Percentiles rank a stretch among this genome's conserved stretches.
These are phyloP conservation scores for Trissoscelio sp. DNA, from an alignment of 2,888 invertebrate species.

Conservation along the genomic window DNA sequence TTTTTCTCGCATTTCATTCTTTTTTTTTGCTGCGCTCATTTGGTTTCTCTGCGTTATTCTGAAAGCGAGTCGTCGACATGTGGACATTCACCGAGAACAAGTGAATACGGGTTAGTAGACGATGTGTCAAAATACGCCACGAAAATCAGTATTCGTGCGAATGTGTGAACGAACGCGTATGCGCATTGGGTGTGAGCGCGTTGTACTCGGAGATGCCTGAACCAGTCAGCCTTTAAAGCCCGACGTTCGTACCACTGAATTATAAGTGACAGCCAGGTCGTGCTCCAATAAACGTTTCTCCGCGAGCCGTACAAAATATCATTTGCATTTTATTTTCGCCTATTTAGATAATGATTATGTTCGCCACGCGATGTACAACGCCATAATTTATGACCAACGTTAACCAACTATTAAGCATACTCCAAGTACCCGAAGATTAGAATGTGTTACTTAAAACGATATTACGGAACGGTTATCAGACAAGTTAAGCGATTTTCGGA, in stretches of 20 bases:
- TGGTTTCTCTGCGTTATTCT: conserved; percentile 46
- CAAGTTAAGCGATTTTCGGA: conserved; percentile 24
- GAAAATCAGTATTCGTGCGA: conserved; percentile 59
- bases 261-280: conserved; percentile 48
- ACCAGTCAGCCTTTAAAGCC: conserved; percentile 46
- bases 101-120: conserved; percentile 62
- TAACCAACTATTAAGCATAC: conserved; percentile 43
- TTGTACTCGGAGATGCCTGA: conserved; percentile 26
- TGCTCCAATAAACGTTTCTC: conserved; percentile 46
- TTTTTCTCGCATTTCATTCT: conserved; percentile 22
- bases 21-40: conserved; percentile 53
- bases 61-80: conserved; percentile 58
- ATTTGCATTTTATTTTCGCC: conserved; percentile 52
- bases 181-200: conserved; percentile 20
- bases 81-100: conserved; percentile 62
- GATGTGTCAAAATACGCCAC: conserved; percentile 65
- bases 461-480: conserved; percentile 21
- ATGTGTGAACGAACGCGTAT: conserved; percentile 54
- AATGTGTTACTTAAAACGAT: conserved; percentile 47
- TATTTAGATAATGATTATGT: conserved; percentile 48
- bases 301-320: conserved; percentile 39
- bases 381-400: conserved; percentile 23
- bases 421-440: conserved; percentile 23
- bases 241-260: conserved; percentile 48
- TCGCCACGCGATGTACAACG: neutral